Percentiles rank a stretch among this genome's conserved stretches.
Evolutionary conservation across 35 echinoderm and acorn worm genomes (phyloP).

Genomic region (Stichopus chloronotus): DNA sequence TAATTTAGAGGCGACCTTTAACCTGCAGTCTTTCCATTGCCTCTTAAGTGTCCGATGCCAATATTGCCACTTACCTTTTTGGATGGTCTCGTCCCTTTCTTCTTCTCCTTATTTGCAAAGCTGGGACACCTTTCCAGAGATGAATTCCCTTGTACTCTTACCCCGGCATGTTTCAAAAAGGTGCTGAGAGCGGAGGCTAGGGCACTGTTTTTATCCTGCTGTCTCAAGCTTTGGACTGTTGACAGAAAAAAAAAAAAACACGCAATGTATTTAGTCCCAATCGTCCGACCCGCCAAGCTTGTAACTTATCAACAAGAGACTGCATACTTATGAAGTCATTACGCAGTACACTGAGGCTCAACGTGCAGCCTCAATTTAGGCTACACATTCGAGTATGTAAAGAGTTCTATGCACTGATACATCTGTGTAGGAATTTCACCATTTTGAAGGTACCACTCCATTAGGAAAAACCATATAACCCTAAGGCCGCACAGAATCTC

Average conservation of each 20-base stretch:
- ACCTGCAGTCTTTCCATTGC: too few relatives aligned
- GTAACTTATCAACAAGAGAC: background rate
- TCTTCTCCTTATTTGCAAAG: conserved; percentile 80
- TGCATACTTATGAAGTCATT: background rate
- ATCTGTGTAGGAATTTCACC: too few relatives aligned
- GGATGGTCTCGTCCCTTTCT: conserved; percentile 28
- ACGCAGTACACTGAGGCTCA: too few relatives aligned
- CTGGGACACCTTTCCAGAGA: conserved; percentile 84
- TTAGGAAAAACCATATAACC: too few relatives aligned
- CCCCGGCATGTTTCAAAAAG: conserved; percentile 90
- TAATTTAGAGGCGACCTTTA: too few relatives aligned
- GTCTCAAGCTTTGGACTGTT: background rate
- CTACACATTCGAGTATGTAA: too few relatives aligned
- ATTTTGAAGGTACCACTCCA: too few relatives aligned
- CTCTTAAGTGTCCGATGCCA: too few relatives aligned
- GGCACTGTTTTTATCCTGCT: conserved; percentile 68
- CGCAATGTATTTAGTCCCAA: background rate
- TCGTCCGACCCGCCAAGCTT: background rate
- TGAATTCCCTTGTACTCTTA: conserved; percentile 77
- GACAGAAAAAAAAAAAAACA: background rate
- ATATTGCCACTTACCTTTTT: conserved; percentile 60
- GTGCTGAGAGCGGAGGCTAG: conserved; percentile 84
- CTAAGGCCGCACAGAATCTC: too few relatives aligned
- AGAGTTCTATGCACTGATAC: too few relatives aligned
- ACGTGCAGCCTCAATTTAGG: too few relatives aligned